Percentiles rank a stretch among this genome's conserved stretches.
Evolutionary conservation across 2,888 invertebrate genomes (phyloP).

Genomic region (Ellobium chinense): DNA sequence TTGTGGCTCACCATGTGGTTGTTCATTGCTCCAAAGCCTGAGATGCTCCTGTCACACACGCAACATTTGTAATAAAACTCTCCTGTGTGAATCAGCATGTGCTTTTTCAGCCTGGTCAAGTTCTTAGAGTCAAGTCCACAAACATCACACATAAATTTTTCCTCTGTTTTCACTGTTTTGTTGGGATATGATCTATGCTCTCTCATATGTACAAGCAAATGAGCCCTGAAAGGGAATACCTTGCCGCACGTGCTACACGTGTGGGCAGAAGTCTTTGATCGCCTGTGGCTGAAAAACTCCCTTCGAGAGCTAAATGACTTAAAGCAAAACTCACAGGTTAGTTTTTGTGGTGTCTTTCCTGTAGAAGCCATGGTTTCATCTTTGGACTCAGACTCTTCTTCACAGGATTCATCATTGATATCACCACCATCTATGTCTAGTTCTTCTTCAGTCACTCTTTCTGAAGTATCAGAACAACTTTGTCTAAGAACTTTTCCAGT

Average conservation of each 20-base stretch:
- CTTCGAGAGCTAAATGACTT: not conserved
- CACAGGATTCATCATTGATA: too few relatives aligned
- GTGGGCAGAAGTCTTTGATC: not conserved
- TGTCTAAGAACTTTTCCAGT: too few relatives aligned
- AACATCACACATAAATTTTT: not conserved
- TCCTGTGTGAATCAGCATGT: slow-evolving; percentile 24
- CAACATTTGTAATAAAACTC: slow-evolving; percentile 11
- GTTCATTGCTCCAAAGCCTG: not conserved
- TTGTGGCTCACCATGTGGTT: not conserved
- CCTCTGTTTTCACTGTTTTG: not conserved
- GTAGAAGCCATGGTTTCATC: not conserved
- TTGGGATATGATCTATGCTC: not conserved
- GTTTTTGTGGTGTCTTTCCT: not conserved
- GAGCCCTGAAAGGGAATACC: not conserved
- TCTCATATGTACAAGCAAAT: not conserved
- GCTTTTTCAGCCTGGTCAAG: slow-evolving; percentile 11
- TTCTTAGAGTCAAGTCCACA: not conserved
- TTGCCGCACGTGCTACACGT: not conserved
- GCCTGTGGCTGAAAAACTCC: not conserved
- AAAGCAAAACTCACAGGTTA: not conserved
- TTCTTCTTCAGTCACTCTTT: too few relatives aligned
- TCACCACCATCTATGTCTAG: too few relatives aligned
- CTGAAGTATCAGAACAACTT: too few relatives aligned
- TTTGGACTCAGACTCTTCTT: too few relatives aligned
- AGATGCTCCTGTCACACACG: not conserved